Base-by-base conservation (phyloP, 1,140 invertebrate species). In the Drosophila varians region DNA sequence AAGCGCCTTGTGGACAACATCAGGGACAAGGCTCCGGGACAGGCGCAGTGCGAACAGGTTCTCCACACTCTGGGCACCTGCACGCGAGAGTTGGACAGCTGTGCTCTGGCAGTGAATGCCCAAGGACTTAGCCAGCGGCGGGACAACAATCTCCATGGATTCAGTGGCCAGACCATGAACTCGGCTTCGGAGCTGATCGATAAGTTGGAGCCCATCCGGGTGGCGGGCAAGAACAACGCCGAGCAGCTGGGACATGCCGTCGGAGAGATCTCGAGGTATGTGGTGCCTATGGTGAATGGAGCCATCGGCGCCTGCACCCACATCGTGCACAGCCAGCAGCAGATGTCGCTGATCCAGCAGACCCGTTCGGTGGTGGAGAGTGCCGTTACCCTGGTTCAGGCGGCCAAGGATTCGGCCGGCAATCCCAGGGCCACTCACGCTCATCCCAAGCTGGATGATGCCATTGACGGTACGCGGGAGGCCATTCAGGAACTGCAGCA, bases 301-400 rank as follows among this genome's bases (percentile, higher is more conserved):
- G 94, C 96, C 0, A 95, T 98, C 57, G 97, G 97, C 4, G 95
- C 95, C n/a, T 96, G 97, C 1, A 98, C 97, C 0, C 96, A 97
- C 77, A 96, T 97, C 90, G 94, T 96, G 4, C 97, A 98, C 90
- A 96, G 96, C 0, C 96, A 96, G 87, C 96, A 97, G 90, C 98
- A 99, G 91, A 96, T 96, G 90, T 93, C 94, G 18, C 92, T 99
- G 14, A 92, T 99, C 12, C 97, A 99, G 90, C 97, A 99, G 91
- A 95, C 96, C 0, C 98, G 99, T 91, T 99, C 98, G 0, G 97
- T 99, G 11, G 94, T 96, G 0, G 98, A 99, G 92, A 96, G 96
- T 8, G 94, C 96, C 7, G 91, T 97, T 7, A 97, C 98, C 84
- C 92, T 99, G 31, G 93, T 99, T 40, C 95, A 95, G 71, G 94